A percentile compares a stretch with the other conserved stretches of the same genome.
Evolutionary conservation across 2,888 invertebrate species (phyloP).

Genomic region (Deladenus siricidicola): DNA sequence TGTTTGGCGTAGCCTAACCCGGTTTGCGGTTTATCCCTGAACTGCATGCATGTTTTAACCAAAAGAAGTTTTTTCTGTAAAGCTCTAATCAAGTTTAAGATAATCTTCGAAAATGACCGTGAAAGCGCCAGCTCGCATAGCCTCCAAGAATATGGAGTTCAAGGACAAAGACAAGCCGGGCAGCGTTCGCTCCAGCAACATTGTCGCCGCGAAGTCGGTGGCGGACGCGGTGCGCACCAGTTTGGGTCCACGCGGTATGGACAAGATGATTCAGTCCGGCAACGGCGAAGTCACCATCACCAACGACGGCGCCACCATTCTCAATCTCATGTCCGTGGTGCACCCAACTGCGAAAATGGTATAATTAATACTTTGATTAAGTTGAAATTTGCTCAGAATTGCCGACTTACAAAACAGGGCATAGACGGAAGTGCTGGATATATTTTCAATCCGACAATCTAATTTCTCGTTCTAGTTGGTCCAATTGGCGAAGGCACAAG

Average conservation of each 20-base stretch:
- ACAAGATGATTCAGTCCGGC: conserved; percentile 96
- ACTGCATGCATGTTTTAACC: no score
- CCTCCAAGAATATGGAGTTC: conserved; percentile 42
- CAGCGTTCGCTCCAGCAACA: conserved; percentile 79
- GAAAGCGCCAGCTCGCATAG: background rate
- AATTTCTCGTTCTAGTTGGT: conserved; percentile 66
- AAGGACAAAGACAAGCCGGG: conserved; percentile 70
- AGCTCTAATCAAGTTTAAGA: no score
- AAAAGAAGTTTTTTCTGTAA: no score
- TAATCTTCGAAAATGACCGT: background rate
- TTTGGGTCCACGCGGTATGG: conserved; percentile 93
- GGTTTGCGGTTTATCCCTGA: no score
- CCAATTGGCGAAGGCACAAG: conserved; percentile 89
- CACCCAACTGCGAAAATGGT: conserved; percentile 99
- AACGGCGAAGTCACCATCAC: conserved; percentile 99
- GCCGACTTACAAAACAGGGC: no score
- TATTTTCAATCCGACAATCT: background rate
- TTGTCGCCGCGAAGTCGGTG: conserved; percentile 92
- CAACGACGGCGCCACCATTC: conserved; percentile 97
- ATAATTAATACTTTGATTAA: conserved; percentile 25
- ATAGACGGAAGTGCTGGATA: background rate
- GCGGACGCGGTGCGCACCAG: conserved; percentile 97
- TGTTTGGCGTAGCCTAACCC: no score
- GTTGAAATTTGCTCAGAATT: background rate
- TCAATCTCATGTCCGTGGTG: conserved; percentile 94